phyloP scores from a whole-genome alignment of 2,888 invertebrate genomes.

The Lepetodrilus schrolli region DNA sequence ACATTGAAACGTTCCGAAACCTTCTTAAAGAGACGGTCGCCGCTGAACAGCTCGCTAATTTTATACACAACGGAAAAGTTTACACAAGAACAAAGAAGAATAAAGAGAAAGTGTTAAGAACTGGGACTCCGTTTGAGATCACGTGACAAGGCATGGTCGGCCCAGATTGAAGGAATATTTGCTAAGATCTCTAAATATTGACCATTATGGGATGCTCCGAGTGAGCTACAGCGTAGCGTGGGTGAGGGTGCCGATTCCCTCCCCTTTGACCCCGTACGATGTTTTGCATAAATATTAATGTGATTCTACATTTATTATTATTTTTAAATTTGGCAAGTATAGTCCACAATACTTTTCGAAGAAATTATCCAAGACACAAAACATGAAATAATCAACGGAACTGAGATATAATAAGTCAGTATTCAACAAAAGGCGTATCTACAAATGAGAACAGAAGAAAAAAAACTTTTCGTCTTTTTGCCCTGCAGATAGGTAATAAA shows the following conservation, averaged over 20 bases:
- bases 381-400: not conserved
- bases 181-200: not conserved
- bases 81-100: no score
- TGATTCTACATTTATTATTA: no score
- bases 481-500: constrained; percentile 1
- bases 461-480: not conserved
- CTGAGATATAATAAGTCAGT: not conserved
- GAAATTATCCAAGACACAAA: not conserved
- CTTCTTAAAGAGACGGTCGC: not conserved
- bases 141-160: not conserved
- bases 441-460: not conserved
- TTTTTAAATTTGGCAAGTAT: no score
- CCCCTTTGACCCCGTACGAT: not conserved
- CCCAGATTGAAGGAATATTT: no score
- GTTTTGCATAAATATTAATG: no score
- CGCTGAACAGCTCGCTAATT: not conserved
- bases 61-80: no score
- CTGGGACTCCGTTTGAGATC: not conserved
- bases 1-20: no score
- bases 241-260: not conserved
- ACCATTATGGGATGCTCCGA: not conserved
- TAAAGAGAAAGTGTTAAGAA: not conserved
- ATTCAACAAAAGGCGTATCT: not conserved
- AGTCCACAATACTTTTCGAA: not conserved
- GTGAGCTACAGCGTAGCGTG: not conserved